A percentile compares a stretch with the other conserved stretches of the same genome.
Conservation (phyloP, 53 echinoderm and acorn worm species). For the Arbacia lixula region DNA sequence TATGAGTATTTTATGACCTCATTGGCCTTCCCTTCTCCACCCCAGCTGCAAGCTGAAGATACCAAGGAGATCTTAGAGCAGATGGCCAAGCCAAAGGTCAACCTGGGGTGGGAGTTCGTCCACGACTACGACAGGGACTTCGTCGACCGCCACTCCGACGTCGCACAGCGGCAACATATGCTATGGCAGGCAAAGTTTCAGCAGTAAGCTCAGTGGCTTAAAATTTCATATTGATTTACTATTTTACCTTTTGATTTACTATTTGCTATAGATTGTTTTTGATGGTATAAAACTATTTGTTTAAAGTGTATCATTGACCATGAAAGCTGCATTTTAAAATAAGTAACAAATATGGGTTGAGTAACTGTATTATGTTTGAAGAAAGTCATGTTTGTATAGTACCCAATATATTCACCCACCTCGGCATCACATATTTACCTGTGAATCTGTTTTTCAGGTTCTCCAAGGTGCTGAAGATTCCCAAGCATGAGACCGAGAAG, state of each 20-base stretch:
- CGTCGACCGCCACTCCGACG: conserved; percentile 75
- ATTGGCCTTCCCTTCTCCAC: background rate
- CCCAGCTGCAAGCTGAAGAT: conserved; percentile 74
- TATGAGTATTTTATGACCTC: too few species aligned
- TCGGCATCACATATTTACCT: too few species aligned
- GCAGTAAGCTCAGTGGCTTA: conserved; percentile 71
- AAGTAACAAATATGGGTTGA: background rate
- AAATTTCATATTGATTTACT: conserved; percentile 1
- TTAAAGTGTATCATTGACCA: too few species aligned
- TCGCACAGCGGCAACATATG: conserved; percentile 86
- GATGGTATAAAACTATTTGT: too few species aligned
- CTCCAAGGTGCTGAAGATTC: conserved; percentile 82
- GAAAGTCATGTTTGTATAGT: too few species aligned
- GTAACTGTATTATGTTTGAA: background rate
- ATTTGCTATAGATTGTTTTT: background rate
- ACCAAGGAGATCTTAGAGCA: conserved; percentile 95
- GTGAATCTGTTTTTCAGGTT: conserved; percentile 64
- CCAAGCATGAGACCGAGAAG: conserved; percentile 79
- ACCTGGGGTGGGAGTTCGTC: conserved; percentile 93
- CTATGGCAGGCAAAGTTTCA: conserved; percentile 90
- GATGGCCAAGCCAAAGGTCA: conserved; percentile 87
- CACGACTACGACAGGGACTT: conserved; percentile 79
- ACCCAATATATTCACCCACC: too few species aligned
- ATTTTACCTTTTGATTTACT: background rate
- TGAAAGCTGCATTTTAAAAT: background rate